These are phyloP conservation scores for Acropternis orthonyx DNA, from an alignment of 2,797 vertebrate genomes.

Conservation along the genomic window DNA sequence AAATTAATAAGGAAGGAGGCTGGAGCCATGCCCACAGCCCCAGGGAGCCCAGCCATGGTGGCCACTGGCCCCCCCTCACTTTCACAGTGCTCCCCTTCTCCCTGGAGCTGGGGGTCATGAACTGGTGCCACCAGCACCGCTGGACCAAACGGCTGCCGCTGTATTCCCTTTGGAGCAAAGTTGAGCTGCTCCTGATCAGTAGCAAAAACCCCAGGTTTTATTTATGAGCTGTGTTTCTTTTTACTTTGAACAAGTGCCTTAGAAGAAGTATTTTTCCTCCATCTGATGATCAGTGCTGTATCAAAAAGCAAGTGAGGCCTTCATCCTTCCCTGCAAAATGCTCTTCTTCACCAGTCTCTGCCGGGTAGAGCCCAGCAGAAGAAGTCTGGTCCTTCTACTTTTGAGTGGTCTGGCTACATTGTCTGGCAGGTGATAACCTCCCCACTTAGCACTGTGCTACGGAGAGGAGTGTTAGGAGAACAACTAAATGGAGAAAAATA, in stretches of 20 bases:
- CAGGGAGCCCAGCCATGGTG: background rate
- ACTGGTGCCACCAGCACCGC: background rate
- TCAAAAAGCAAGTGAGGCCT: constrained; percentile 68
- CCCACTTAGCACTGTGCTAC: background rate
- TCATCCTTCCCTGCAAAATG: constrained; percentile 27
- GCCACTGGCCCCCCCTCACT: background rate
- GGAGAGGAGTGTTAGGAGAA: background rate
- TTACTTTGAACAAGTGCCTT: constrained; percentile 96
- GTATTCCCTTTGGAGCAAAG: background rate
- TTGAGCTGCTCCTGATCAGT: background rate
- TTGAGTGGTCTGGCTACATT: constrained; percentile 46
- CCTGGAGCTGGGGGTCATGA: background rate
- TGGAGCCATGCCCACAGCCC: background rate
- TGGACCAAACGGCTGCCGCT: background rate
- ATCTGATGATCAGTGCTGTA: constrained; percentile 64
- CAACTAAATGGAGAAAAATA: background rate
- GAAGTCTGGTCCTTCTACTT: constrained; percentile 42
- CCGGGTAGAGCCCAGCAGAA: background rate
- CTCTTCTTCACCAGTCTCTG: constrained; percentile 26
- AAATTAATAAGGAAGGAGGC: background rate
- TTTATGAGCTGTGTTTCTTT: constrained; percentile 59
- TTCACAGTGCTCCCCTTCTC: background rate
- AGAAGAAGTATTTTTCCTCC: constrained; percentile 73
- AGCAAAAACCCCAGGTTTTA: constrained; percentile 14
- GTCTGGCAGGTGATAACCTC: constrained; percentile 8